Conservation (phyloP, 2,113 vertebrate genomes). For the Syrmaticus mikado region DNA sequence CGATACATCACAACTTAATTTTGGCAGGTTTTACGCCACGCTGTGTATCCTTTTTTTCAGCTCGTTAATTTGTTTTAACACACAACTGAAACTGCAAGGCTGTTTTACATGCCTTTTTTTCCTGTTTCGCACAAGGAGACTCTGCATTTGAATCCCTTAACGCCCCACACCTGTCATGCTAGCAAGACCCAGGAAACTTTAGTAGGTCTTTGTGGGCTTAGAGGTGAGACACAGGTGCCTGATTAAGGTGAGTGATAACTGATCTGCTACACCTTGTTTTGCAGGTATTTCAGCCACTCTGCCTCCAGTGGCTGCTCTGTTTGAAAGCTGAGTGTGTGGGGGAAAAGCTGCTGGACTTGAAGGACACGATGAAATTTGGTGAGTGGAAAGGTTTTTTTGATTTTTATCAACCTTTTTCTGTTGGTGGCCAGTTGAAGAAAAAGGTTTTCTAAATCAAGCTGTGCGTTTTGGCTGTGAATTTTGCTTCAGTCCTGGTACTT, state of each 20-base stretch:
- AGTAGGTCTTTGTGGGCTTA: neutral
- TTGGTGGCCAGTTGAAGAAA: neutral
- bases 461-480: neutral
- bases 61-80: no score
- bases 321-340: accelerated
- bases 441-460: neutral
- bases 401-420: accelerated
- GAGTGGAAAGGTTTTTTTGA: neutral
- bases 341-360: accelerated
- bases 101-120: neutral
- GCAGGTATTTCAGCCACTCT: neutral
- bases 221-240: neutral
- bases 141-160: neutral
- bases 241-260: neutral
- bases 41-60: neutral
- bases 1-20: neutral
- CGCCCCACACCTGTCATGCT: neutral
- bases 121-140: neutral
- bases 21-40: neutral
- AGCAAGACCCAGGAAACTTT: neutral
- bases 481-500: neutral
- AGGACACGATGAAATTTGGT: accelerated
- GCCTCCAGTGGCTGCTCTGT: accelerated
- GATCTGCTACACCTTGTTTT: neutral
- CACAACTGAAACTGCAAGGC: neutral